Evolutionary conservation across 2,888 invertebrate species (phyloP).

Genomic region (Prenolepis imparis): DNA sequence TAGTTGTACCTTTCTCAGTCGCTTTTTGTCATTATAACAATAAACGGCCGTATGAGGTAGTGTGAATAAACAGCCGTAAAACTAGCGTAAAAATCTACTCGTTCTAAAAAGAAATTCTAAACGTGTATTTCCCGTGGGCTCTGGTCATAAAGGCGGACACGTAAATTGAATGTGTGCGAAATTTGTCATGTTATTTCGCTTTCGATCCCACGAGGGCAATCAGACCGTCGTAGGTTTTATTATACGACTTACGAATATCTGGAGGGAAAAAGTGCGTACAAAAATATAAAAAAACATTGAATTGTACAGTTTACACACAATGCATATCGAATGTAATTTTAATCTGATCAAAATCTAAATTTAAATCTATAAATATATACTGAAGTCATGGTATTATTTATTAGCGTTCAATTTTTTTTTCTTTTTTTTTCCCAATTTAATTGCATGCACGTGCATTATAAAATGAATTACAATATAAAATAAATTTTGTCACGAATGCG

Average conservation of each 20-base stretch:
- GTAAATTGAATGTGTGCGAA: slow-evolving; percentile 65
- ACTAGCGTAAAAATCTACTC: slow-evolving; percentile 50
- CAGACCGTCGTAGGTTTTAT: slow-evolving; percentile 52
- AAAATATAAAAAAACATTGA: not conserved
- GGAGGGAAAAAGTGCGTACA: not conserved
- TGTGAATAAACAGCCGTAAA: slow-evolving; percentile 52
- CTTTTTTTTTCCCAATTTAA: not conserved
- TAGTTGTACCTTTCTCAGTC: slow-evolving; percentile 30
- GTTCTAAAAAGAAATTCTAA: slow-evolving; percentile 66
- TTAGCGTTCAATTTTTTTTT: not conserved
- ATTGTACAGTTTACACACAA: too few species aligned
- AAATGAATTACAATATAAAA: not conserved
- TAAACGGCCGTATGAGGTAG: slow-evolving; percentile 25
- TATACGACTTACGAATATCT: slow-evolving; percentile 15
- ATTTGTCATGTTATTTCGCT: slow-evolving; percentile 61
- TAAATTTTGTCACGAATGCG: not conserved
- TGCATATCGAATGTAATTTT: not conserved
- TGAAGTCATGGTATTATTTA: not conserved
- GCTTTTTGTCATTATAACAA: slow-evolving; percentile 52
- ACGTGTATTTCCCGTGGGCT: slow-evolving; percentile 69
- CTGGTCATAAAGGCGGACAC: slow-evolving; percentile 54
- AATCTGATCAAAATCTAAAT: not conserved
- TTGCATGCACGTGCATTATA: not conserved
- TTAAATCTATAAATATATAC: not conserved
- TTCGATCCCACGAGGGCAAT: slow-evolving; percentile 53